Conservation (phyloP, 2,113 vertebrate genomes). For the Thoracochromis brauschi region DNA sequence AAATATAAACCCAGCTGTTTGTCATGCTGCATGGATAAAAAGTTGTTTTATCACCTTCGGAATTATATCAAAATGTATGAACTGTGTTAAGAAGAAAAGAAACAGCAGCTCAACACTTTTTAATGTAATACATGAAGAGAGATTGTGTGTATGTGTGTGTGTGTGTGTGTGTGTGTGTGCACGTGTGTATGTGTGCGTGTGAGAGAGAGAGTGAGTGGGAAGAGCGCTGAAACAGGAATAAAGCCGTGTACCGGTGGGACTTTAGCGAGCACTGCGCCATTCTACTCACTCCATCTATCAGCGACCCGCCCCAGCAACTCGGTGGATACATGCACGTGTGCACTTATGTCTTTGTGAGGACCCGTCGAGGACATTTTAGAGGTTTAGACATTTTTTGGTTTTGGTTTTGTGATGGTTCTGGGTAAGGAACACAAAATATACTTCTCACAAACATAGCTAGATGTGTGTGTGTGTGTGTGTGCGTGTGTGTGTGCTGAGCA, state of each 20-base stretch:
- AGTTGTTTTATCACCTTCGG: neutral
- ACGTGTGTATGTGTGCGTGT: neutral
- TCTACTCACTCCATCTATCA: constrained; percentile 42
- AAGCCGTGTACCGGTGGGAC: constrained; percentile 20
- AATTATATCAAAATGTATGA: neutral
- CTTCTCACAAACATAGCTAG: neutral
- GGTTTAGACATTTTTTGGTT: neutral
- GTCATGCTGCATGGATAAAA: neutral
- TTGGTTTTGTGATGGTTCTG: neutral
- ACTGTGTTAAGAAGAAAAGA: neutral
- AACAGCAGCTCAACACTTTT: neutral
- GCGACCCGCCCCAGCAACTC: neutral
- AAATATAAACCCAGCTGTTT: neutral
- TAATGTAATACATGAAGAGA: neutral
- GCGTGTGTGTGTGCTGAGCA: neutral
- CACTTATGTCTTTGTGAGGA: neutral
- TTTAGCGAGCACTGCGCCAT: constrained; percentile 39
- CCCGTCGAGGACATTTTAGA: neutral
- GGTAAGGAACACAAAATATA: neutral
- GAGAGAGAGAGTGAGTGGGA: neutral
- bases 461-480: neutral
- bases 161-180: neutral
- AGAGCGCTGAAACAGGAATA: constrained; percentile 29
- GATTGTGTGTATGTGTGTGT: neutral
- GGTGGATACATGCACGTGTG: neutral